Conservation (phyloP, 2,888 invertebrate genomes). For the Herminia tarsipennalis region DNA sequence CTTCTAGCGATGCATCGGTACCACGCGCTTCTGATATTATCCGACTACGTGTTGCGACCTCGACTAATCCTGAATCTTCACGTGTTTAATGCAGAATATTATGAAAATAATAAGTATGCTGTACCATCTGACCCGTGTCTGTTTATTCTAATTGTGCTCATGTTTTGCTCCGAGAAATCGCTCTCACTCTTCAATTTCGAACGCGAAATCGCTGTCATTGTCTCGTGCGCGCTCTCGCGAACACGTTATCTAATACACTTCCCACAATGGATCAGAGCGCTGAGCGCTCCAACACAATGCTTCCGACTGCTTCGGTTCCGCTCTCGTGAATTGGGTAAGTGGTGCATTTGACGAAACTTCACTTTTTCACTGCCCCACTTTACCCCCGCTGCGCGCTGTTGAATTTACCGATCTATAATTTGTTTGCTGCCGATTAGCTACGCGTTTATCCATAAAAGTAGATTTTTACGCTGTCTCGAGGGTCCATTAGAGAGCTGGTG, state of each 20-base stretch:
- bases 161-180: conserved; percentile 39
- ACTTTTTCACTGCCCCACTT: conserved; percentile 77
- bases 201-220: conserved; percentile 71
- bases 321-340: conserved; percentile 83
- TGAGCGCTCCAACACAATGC: conserved; percentile 69
- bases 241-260: conserved; percentile 77
- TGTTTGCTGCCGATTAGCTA: conserved; percentile 73
- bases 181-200: conserved; percentile 70
- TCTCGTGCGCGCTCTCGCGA: conserved; percentile 70
- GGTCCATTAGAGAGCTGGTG: conserved; percentile 62
- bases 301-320: conserved; percentile 79
- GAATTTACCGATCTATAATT: conserved; percentile 64
- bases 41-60: conserved; percentile 57
- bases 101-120: conserved; percentile 33
- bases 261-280: conserved; percentile 67
- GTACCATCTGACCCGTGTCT: conserved; percentile 4
- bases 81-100: conserved; percentile 57
- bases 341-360: conserved; percentile 82
- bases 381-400: conserved; percentile 50
- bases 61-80: conserved; percentile 66
- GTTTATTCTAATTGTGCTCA: conserved; percentile 11
- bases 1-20: conserved; percentile 64
- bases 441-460: conserved; percentile 66
- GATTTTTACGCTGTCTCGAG: conserved; percentile 68
- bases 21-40: conserved; percentile 75